Conservation (phyloP, 2,888 invertebrate species). For the Andrena bicolor region DNA sequence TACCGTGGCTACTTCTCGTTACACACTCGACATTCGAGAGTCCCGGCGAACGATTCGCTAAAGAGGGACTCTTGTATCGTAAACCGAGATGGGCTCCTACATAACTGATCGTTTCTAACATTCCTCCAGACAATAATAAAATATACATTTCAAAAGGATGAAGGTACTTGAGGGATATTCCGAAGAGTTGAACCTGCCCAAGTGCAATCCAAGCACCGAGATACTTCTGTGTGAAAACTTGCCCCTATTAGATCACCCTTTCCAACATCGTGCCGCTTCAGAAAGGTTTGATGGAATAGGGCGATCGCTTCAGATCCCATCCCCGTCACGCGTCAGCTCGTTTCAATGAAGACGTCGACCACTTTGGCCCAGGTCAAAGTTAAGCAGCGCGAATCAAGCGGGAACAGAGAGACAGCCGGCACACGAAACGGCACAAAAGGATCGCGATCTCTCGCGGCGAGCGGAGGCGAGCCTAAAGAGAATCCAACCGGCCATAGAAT, state of each 20-base stretch:
- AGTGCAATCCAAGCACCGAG: too few relatives aligned
- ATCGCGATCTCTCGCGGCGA: constrained; percentile 22
- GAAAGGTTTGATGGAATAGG: constrained; percentile 29
- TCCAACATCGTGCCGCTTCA: too few relatives aligned
- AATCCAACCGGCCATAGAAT: constrained; percentile 22
- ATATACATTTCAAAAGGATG: not conserved
- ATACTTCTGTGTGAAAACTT: too few relatives aligned
- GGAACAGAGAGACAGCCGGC: constrained; percentile 19
- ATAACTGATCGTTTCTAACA: not conserved
- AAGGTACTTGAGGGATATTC: not conserved
- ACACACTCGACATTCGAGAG: constrained; percentile 29
- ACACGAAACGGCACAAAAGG: not conserved
- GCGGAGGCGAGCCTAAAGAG: constrained; percentile 13
- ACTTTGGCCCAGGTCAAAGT: constrained; percentile 10
- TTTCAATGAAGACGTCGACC: not conserved
- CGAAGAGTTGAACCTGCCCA: too few relatives aligned
- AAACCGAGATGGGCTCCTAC: not conserved
- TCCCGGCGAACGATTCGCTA: constrained; percentile 14
- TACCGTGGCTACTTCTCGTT: constrained; percentile 56
- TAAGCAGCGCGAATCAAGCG: constrained; percentile 26
- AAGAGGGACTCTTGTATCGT: not conserved
- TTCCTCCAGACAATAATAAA: not conserved
- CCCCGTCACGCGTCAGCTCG: not conserved
- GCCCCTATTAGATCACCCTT: too few relatives aligned
- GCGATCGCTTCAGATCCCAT: constrained; percentile 6